These are phyloP conservation scores for Myodes glareolus DNA, from an alignment of 2,113 vertebrate genomes.

Conservation along the genomic window DNA sequence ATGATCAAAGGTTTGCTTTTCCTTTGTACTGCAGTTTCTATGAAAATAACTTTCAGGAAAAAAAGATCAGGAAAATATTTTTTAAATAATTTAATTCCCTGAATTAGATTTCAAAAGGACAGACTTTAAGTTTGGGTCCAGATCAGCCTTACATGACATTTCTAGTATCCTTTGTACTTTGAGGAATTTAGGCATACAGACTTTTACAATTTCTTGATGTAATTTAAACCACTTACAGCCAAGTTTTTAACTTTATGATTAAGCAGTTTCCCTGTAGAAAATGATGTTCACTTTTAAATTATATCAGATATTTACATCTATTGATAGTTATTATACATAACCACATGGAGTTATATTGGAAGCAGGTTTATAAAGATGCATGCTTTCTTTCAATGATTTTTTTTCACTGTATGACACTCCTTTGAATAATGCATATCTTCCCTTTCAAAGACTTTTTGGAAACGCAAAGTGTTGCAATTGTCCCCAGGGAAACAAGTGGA, in stretches of 20 bases:
- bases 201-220: conserved; percentile 70
- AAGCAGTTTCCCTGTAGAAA: conserved; percentile 56
- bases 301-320: conserved; percentile 50
- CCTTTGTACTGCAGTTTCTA: conserved; percentile 68
- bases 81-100: conserved; percentile 71
- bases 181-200: conserved; percentile 57
- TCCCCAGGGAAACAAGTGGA: conserved; percentile 70
- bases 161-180: conserved; percentile 77
- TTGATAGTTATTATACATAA: conserved; percentile 58
- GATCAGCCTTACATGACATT: conserved; percentile 80
- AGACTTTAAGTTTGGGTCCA: conserved; percentile 74
- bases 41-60: conserved; percentile 75
- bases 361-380: conserved; percentile 63
- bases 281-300: conserved; percentile 66
- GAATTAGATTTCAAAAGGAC: conserved; percentile 72
- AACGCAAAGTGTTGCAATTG: conserved; percentile 77
- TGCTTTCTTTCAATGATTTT: conserved; percentile 60
- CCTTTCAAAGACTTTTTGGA: conserved; percentile 76
- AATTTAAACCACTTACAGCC: conserved; percentile 64
- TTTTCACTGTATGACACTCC: conserved; percentile 56
- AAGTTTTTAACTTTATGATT: conserved; percentile 73
- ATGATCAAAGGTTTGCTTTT: conserved; percentile 69
- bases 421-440: conserved; percentile 58
- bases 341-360: conserved; percentile 58
- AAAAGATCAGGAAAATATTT: conserved; percentile 58